A percentile compares a stretch with the other conserved stretches of the same genome.
Conservation (phyloP, 1,140 invertebrate genomes). For the Cydia pomonella region DNA sequence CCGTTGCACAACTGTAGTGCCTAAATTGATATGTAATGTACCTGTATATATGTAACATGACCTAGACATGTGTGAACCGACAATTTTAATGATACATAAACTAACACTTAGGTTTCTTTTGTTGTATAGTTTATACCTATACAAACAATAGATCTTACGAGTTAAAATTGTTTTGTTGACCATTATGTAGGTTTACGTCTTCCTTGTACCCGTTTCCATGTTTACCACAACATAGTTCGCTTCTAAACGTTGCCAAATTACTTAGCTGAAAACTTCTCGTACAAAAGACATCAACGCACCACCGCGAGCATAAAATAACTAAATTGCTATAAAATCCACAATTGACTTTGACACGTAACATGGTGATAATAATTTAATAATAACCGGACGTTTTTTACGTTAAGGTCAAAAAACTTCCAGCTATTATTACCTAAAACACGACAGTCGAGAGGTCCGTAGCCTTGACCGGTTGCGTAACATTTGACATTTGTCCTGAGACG, state of each 20-base stretch:
- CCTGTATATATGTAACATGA: neutral
- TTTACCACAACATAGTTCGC: neutral
- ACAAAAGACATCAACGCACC: slow-evolving; percentile 50
- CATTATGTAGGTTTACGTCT: neutral
- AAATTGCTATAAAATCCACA: neutral
- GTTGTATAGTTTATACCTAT: too few relatives aligned
- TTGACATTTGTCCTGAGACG: slow-evolving; percentile 53
- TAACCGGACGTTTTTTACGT: slow-evolving; percentile 20
- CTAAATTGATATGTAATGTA: neutral
- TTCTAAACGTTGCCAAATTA: neutral
- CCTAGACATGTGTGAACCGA: too few relatives aligned
- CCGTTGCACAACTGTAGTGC: slow-evolving; percentile 10
- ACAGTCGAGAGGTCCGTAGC: slow-evolving; percentile 39
- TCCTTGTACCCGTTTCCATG: neutral
- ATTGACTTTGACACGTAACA: neutral
- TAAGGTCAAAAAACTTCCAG: slow-evolving; percentile 25
- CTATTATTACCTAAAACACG: slow-evolving; percentile 28
- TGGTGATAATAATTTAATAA: slow-evolving; percentile 15
- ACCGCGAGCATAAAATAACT: neutral
- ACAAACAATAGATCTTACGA: too few relatives aligned
- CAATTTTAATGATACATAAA: too few relatives aligned
- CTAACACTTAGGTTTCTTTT: too few relatives aligned
- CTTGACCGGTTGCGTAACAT: slow-evolving; percentile 62
- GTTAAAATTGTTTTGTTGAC: neutral
- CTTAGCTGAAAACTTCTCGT: neutral